Conservation (phyloP, 2,797 vertebrate genomes). For the Nannoperca australis region DNA sequence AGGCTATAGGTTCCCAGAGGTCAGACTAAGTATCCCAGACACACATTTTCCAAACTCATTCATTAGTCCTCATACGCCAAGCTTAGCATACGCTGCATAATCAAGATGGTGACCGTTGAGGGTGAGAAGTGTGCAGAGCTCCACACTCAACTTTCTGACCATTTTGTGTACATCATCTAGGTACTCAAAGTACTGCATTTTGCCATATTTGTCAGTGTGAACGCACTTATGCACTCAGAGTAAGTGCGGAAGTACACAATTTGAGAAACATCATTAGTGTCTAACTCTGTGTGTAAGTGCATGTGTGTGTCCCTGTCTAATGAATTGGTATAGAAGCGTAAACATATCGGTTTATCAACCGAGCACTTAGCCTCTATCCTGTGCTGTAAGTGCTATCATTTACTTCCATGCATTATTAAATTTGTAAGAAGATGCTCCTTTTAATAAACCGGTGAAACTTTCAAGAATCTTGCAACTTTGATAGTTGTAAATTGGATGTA, state of each 20-base stretch:
- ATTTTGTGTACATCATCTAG: too few relatives aligned
- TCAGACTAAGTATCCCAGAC: not conserved
- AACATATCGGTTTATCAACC: slow-evolving; percentile 19
- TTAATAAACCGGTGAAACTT: not conserved
- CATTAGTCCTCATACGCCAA: not conserved
- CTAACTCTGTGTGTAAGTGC: slow-evolving; percentile 18
- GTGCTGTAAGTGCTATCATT: not conserved
- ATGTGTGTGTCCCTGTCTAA: not conserved
- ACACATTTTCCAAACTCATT: not conserved
- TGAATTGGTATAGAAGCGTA: slow-evolving; percentile 14
- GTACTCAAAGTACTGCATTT: too few relatives aligned
- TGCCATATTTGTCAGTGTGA: too few relatives aligned
- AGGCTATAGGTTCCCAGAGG: not conserved
- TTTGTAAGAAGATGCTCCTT: not conserved
- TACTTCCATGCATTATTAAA: not conserved
- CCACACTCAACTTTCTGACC: too few relatives aligned
- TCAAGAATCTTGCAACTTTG: not conserved
- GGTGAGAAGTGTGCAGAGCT: too few relatives aligned
- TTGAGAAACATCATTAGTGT: too few relatives aligned
- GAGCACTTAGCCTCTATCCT: not conserved
- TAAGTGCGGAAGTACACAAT: too few relatives aligned
- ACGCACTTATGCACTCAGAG: too few relatives aligned
- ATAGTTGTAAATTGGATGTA: too few relatives aligned
- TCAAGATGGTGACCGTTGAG: too few relatives aligned
- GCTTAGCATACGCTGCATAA: too few relatives aligned